A percentile compares a stretch with the other conserved stretches of the same genome.
Evolutionary conservation across 2,113 vertebrate species (phyloP).

Genomic region (Poeciliopsis prolifica): DNA sequence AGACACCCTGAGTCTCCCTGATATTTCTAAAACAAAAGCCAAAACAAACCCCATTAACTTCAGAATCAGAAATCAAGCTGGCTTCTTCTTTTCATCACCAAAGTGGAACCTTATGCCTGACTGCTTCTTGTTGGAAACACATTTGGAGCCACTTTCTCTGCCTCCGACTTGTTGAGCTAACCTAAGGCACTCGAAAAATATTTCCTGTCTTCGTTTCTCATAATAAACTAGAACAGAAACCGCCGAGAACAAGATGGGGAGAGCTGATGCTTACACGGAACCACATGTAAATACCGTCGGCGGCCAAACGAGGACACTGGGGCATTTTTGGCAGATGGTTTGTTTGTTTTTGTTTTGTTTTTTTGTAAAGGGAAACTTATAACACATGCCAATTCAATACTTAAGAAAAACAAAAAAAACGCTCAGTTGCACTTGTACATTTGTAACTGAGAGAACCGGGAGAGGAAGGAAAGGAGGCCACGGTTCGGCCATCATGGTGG

Average conservation of each 20-base stretch:
- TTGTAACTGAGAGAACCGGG: constrained; percentile 44
- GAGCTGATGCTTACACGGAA: constrained; percentile 50
- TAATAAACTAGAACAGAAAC: constrained; percentile 67
- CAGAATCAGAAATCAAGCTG: neutral
- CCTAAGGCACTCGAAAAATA: constrained; percentile 68
- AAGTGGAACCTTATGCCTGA: neutral
- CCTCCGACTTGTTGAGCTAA: constrained; percentile 55
- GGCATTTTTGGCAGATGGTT: constrained; percentile 71
- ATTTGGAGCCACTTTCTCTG: constrained; percentile 33
- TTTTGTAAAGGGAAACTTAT: constrained; percentile 43
- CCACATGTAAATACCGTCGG: constrained; percentile 60
- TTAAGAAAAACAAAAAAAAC: constrained; percentile 35
- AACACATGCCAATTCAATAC: constrained; percentile 54
- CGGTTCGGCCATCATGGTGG: too few species aligned
- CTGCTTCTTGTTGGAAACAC: neutral
- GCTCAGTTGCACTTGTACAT: constrained; percentile 49
- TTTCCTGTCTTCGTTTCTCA: constrained; percentile 75
- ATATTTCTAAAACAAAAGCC: constrained; percentile 33
- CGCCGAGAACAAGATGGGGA: constrained; percentile 54
- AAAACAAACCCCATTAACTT: neutral
- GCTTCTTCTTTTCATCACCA: neutral
- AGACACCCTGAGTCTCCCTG: neutral
- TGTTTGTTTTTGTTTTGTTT: too few species aligned
- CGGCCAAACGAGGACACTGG: constrained; percentile 63
- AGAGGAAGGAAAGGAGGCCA: constrained; percentile 34